These are phyloP conservation scores for Indri indri DNA, from an alignment of 2,113 vertebrate species.

Conservation along the genomic window DNA sequence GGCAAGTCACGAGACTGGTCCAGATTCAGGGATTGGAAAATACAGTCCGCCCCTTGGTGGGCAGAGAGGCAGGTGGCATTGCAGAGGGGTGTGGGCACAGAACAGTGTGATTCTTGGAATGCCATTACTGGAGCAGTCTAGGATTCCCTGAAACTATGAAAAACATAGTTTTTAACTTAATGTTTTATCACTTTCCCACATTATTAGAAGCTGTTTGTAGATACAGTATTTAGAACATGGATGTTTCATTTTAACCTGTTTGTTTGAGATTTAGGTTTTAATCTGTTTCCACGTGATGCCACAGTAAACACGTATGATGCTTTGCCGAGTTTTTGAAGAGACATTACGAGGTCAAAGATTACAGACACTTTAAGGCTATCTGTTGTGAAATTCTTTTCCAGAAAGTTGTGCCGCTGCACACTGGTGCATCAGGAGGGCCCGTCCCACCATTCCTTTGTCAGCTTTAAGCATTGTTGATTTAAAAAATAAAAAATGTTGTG, in stretches of 20 bases:
- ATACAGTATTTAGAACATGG: neutral
- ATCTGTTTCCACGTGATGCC: neutral
- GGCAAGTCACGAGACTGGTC: neutral
- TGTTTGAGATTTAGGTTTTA: neutral
- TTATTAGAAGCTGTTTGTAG: neutral
- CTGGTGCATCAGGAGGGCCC: accelerated
- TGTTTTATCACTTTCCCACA: neutral
- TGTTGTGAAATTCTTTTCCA: neutral
- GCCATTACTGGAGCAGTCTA: neutral
- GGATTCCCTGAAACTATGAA: neutral
- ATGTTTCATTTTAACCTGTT: neutral
- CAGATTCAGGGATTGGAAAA: neutral
- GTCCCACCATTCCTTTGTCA: neutral
- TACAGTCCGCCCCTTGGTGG: neutral
- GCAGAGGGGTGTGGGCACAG: neutral
- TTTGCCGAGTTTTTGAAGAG: neutral
- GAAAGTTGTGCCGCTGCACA: neutral
- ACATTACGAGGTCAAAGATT: neutral
- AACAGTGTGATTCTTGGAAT: neutral
- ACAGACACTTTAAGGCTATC: neutral
- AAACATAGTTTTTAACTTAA: neutral
- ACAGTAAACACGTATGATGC: neutral
- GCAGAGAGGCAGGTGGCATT: neutral
- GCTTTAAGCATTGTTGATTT: neutral
- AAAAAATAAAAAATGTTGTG: neutral